phyloP scores from a whole-genome alignment of 2,113 vertebrate genomes.

The Accipiter virgatus region DNA sequence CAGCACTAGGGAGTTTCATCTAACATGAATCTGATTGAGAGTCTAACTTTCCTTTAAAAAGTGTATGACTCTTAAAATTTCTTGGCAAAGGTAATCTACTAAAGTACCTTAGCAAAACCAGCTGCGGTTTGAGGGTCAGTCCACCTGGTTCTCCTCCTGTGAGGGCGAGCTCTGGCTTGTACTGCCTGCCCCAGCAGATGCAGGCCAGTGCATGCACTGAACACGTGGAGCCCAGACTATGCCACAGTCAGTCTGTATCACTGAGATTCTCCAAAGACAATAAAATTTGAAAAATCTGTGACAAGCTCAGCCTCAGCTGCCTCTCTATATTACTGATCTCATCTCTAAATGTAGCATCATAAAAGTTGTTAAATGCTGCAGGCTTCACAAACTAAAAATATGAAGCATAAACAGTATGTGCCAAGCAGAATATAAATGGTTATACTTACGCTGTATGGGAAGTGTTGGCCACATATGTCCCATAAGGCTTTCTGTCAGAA shows the following conservation, averaged over 20 bases:
- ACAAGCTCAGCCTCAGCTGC: neutral
- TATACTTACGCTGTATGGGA: neutral
- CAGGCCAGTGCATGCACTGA: neutral
- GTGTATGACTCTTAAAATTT: neutral
- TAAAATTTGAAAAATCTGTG: neutral
- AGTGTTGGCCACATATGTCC: neutral
- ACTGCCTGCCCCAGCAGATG: neutral
- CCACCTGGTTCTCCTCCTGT: rapidly evolving
- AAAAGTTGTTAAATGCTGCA: neutral
- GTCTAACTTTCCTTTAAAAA: neutral
- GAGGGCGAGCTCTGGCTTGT: rapidly evolving
- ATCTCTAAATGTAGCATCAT: neutral
- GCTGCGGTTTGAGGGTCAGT: neutral
- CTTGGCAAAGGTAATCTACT: neutral
- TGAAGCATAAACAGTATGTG: neutral
- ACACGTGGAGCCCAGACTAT: neutral
- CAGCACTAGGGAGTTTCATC: neutral
- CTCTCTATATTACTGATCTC: neutral
- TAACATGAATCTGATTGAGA: neutral
- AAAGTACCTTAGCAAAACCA: neutral
- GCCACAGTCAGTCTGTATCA: neutral
- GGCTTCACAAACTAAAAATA: neutral
- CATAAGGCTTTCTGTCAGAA: neutral
- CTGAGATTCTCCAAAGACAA: neutral
- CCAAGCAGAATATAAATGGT: neutral